Evolutionary conservation across 2,797 vertebrate species (phyloP), one percentile per base, ranked within the genome.

Genomic region (Sternarchorhynchus goeldii): DNA sequence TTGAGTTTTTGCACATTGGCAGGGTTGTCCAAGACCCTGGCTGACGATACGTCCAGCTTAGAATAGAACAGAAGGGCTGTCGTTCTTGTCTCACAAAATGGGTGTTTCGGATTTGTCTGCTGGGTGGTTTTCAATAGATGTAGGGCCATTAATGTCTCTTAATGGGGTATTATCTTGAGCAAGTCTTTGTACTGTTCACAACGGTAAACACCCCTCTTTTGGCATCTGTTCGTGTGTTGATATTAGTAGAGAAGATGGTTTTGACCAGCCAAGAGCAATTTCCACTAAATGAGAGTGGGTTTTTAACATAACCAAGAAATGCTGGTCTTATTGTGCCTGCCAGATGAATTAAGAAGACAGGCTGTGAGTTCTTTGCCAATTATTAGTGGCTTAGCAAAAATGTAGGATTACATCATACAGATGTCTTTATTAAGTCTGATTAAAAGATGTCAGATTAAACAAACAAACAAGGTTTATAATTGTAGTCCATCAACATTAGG

Each of bases 401-500:
- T 83, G 76, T 86, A 87, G 90, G 91, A 92, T 90, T 91, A 89
- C 87, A 85, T 88, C 78, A 88, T 82, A 79, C 85, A 53, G 86
- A 85, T 88, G 86, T 86, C 88, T 87, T 87, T 89, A 91, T 89
- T 91, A 92, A 90, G 87, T 86, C 88, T 89, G 88, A 88, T 83
- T 83, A 84, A 89, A 88, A 67, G 12, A 12, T 3, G 10, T 14
- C 0, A 12, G 10, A 12, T 8, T 8, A 45, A 7, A 45, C 8
- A 10, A 12, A 50, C 10, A 50, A 12, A 50, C 10, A 58, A 36
- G 25, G 82, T 76, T 81, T 86, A 79, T 89, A 84, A 90, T 88
- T 90, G 87, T 89, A 88, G 84, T 91, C 90, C 84, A 84, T 83
- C 78, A 62, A 65, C 73, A 56, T 73, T 77, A 60, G 20, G 25